Conservation (phyloP, 1,140 invertebrate genomes). For the Drosophila subpulchrella region DNA sequence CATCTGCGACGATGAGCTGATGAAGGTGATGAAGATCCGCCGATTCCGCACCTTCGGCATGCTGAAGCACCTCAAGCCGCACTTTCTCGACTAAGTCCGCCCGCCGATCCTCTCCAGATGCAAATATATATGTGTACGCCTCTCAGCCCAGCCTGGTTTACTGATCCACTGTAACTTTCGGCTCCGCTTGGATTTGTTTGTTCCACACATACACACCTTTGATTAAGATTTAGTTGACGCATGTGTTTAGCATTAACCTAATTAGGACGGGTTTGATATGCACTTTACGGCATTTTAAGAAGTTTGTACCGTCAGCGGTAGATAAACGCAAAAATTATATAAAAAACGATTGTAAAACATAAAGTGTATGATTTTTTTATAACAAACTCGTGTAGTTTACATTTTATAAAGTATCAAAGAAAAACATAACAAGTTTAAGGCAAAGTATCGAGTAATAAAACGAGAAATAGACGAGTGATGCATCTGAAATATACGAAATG, state of each 20-base stretch:
- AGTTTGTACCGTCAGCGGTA: conserved; percentile 9
- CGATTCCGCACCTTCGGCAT: conserved; percentile 96
- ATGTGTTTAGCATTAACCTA: conserved; percentile 73
- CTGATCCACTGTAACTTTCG: conserved; percentile 43
- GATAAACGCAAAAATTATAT: conserved; percentile 5
- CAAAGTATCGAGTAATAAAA: conserved; percentile 72
- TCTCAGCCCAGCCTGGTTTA: conserved; percentile 37
- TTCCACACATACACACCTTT: conserved; percentile 20
- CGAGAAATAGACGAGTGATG: conserved; percentile 73
- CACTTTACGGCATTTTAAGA: conserved; percentile 77
- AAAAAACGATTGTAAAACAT: conserved; percentile 20
- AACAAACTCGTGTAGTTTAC: conserved; percentile 60
- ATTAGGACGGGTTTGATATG: conserved; percentile 68
- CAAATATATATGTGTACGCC: conserved; percentile 35
- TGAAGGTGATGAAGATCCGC: conserved; percentile 95
- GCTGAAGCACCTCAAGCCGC: conserved; percentile 97
- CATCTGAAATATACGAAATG: conserved; percentile 54
- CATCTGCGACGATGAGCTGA: conserved; percentile 95
- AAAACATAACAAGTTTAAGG: conserved; percentile 65
- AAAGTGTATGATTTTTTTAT: conserved; percentile 58
- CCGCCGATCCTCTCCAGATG: conserved; percentile 59
- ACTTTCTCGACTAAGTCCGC: conserved; percentile 90
- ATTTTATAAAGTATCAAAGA: conserved; percentile 68
- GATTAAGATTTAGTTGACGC: conserved; percentile 57
- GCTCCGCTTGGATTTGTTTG: conserved; percentile 47